Percentiles rank a stretch among this genome's conserved stretches.
phyloP scores from a whole-genome alignment of 2,797 vertebrate genomes.

The Chaetophractus vellerosus region DNA sequence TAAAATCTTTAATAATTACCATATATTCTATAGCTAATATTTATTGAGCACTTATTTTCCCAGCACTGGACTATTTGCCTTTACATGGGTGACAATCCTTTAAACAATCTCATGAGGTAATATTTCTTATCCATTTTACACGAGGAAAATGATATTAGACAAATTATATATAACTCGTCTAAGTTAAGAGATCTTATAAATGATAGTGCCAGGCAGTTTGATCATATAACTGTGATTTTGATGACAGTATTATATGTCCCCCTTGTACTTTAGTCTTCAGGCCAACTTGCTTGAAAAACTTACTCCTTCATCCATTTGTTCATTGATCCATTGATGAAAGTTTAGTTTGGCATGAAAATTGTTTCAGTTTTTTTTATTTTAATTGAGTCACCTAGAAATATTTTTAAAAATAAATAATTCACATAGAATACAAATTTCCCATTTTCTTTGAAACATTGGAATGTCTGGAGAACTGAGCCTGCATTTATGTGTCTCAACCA shows the following conservation, averaged over 20 bases:
- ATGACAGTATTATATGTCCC: not conserved
- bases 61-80: not conserved
- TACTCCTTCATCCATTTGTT: not conserved
- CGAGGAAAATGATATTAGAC: not conserved
- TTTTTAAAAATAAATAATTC: not conserved
- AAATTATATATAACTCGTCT: not conserved
- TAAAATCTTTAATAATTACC: not conserved
- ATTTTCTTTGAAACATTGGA: not conserved
- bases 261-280: not conserved
- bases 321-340: not conserved
- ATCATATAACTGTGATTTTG: not conserved
- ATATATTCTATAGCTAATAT: not conserved
- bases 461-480: not conserved
- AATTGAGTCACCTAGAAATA: not conserved
- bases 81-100: not conserved
- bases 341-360: not conserved
- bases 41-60: not conserved
- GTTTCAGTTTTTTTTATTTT: not conserved
- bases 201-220: not conserved
- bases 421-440: not conserved
- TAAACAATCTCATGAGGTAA: not conserved
- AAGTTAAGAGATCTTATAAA: not conserved
- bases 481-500: not conserved
- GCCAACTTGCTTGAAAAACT: not conserved
- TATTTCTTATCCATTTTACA: not conserved